phyloP scores from a whole-genome alignment of 2,888 invertebrate genomes.

The Girardia tigrina region DNA sequence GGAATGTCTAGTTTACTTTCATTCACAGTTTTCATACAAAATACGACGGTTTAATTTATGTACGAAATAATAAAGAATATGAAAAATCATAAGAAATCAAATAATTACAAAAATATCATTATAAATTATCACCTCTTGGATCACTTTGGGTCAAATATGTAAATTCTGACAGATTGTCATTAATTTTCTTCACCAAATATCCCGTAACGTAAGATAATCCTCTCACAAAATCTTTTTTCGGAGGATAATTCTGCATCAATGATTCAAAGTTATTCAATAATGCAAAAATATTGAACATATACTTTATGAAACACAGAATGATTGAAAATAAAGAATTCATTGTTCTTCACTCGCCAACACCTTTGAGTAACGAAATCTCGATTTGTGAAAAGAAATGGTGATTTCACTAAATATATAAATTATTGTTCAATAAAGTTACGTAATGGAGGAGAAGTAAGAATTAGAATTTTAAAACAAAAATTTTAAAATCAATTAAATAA shows the following conservation, averaged over 20 bases:
- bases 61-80: no score
- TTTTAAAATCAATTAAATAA: no score
- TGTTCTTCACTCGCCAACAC: slow-evolving; percentile 73
- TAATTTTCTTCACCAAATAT: slow-evolving; percentile 56
- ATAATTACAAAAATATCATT: no score
- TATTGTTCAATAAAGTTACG: neutral
- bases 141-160: slow-evolving; percentile 79
- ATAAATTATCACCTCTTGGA: slow-evolving; percentile 72
- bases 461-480: no score
- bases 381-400: slow-evolving; percentile 71
- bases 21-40: no score
- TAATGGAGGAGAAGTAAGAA: no score
- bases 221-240: slow-evolving; percentile 65
- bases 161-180: slow-evolving; percentile 57
- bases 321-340: slow-evolving; percentile 72
- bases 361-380: slow-evolving; percentile 78
- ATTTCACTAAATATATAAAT: slow-evolving; percentile 59
- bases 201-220: slow-evolving; percentile 59
- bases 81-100: no score
- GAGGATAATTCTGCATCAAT: slow-evolving; percentile 53
- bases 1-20: no score
- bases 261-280: neutral
- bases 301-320: slow-evolving; percentile 77
- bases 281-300: slow-evolving; percentile 38
- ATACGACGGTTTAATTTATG: no score